Percentiles rank a stretch among this genome's conserved stretches.
Conservation (phyloP, 2,113 vertebrate species). For the Lophura nycthemera region DNA sequence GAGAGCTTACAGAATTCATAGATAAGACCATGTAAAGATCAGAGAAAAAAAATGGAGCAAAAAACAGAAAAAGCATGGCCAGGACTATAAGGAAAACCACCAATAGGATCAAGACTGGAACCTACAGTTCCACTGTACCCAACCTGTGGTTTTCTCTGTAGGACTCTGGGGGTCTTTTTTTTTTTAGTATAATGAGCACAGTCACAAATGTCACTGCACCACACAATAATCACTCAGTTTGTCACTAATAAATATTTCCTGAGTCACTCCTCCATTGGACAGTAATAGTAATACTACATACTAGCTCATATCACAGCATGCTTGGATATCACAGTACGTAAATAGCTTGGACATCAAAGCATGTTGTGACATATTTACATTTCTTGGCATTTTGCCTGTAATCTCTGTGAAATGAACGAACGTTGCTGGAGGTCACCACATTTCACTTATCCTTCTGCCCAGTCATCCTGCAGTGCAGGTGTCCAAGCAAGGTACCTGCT, state of each 20-base stretch:
- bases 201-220: neutral
- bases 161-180: neutral
- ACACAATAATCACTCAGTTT: neutral
- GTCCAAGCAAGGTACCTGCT: neutral
- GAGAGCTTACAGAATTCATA: neutral
- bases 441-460: neutral
- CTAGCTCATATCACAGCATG: neutral
- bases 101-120: neutral
- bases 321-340: neutral
- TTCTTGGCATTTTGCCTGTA: neutral
- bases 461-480: neutral
- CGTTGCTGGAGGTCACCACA: neutral
- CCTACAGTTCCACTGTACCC: neutral
- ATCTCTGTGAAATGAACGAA: neutral
- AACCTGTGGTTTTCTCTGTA: neutral
- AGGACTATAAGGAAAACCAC: neutral
- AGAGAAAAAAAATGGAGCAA: neutral
- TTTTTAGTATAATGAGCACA: neutral
- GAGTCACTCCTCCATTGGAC: neutral
- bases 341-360: neutral
- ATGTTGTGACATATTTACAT: neutral
- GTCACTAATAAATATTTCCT: neutral
- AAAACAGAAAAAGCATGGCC: constrained; percentile 3
- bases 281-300: neutral
- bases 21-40: constrained; percentile 1